These are phyloP conservation scores for Chloroclysta siterata DNA, from an alignment of 2,888 invertebrate species.

Conservation along the genomic window DNA sequence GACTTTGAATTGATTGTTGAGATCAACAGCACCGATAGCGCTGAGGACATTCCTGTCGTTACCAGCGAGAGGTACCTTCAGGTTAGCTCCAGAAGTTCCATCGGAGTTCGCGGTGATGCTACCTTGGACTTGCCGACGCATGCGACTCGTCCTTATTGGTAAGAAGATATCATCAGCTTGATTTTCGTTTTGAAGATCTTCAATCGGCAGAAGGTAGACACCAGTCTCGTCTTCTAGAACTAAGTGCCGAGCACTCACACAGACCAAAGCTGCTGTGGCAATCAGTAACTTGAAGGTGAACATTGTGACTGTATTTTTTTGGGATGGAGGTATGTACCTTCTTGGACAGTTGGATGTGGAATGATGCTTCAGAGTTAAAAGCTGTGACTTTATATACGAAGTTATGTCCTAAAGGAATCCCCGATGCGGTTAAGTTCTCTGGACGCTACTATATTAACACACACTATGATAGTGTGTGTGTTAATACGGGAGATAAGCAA, in stretches of 20 bases:
- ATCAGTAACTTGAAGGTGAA: constrained; percentile 20
- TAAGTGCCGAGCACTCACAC: constrained; percentile 16
- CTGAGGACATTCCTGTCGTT: constrained; percentile 51
- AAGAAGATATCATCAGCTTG: constrained; percentile 1
- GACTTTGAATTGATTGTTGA: constrained; percentile 39
- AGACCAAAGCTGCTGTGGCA: constrained; percentile 16
- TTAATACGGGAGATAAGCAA: neutral
- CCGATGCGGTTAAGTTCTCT: constrained; percentile 15
- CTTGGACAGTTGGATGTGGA: neutral
- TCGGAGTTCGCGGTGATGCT: constrained; percentile 48
- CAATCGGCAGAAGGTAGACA: constrained; percentile 18
- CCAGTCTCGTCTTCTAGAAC: constrained; percentile 18
- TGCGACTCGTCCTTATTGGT: constrained; percentile 28
- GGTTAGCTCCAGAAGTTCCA: constrained; percentile 41
- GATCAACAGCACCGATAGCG: constrained; percentile 46
- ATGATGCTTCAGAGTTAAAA: constrained; percentile 13
- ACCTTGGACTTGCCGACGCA: constrained; percentile 46
- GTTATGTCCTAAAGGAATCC: constrained; percentile 14
- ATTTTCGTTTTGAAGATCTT: neutral
- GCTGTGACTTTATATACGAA: constrained; percentile 11
- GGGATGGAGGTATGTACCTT: neutral
- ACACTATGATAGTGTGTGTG: neutral
- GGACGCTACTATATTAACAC: neutral
- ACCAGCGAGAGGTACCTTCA: constrained; percentile 50
- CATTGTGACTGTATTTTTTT: constrained; percentile 3